These are phyloP conservation scores for Cantharis lateralis DNA, from an alignment of 2,888 invertebrate species.

Conservation along the genomic window DNA sequence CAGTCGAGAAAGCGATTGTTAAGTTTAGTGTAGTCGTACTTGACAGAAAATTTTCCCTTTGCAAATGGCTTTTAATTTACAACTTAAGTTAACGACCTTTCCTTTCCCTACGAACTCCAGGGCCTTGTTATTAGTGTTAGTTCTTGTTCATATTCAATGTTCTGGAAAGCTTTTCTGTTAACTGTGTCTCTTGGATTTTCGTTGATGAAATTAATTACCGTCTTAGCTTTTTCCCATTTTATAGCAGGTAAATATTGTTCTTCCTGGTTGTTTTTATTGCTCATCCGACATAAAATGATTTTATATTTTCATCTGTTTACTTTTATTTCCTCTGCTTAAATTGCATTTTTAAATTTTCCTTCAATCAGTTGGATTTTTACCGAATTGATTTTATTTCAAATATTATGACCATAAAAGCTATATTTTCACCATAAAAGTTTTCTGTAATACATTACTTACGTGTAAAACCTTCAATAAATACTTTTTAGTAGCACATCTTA, in stretches of 20 bases:
- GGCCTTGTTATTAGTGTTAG: not conserved
- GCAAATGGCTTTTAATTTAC: not conserved
- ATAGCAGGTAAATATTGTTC: not conserved
- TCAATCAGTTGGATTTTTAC: not conserved
- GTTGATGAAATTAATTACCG: not conserved
- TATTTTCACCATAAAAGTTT: not conserved
- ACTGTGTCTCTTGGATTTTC: not conserved
- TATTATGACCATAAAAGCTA: not conserved
- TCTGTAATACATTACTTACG: not conserved
- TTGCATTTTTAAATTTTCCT: not conserved
- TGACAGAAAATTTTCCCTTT: not conserved
- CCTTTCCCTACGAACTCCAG: not conserved
- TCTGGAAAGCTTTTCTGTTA: not conserved
- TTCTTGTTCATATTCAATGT: not conserved
- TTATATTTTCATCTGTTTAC: not conserved
- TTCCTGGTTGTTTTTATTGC: not conserved
- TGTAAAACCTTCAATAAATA: not conserved
- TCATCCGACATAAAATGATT: not conserved
- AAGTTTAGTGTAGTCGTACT: not conserved
- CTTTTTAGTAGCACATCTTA: not conserved
- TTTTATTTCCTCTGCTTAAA: not conserved
- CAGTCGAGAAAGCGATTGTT: not conserved
- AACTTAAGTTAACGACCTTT: not conserved
- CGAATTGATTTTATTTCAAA: not conserved
- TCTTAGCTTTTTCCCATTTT: not conserved